phyloP scores from a whole-genome alignment of 2,888 invertebrate species.

The Onchidella celtica region DNA sequence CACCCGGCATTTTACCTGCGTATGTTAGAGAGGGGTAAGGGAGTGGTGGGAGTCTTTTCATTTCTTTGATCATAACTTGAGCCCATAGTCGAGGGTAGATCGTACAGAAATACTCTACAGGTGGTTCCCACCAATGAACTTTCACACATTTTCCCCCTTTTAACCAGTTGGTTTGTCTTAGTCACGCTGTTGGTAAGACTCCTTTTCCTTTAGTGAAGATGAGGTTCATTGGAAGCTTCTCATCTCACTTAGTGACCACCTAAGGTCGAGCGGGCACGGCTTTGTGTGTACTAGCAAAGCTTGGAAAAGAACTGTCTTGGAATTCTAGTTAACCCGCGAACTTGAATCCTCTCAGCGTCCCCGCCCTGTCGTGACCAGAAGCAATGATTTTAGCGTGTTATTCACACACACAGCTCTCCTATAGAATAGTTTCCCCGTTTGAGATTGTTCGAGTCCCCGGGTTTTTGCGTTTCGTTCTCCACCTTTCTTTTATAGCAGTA shows the following conservation, averaged over 20 bases:
- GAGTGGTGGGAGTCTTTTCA: no score
- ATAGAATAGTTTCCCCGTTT: background rate
- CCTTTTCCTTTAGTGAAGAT: no score
- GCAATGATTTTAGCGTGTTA: background rate
- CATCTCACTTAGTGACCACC: background rate
- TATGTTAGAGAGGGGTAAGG: no score
- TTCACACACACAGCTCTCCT: background rate
- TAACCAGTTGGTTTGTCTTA: no score
- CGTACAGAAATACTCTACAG: no score
- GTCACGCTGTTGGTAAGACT: no score
- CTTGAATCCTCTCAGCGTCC: background rate
- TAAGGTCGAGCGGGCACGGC: background rate
- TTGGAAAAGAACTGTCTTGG: background rate
- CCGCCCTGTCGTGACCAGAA: background rate
- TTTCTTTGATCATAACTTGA: no score
- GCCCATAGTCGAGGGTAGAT: no score
- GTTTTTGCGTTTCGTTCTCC: background rate
- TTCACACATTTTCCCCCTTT: no score
- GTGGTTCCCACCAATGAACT: no score
- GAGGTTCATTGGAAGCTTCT: no score
- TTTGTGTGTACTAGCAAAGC: background rate
- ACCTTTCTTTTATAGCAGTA: background rate
- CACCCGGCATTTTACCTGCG: no score
- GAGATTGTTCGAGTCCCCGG: background rate
- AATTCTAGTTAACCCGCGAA: background rate